Evolutionary conservation across 2,888 invertebrate genomes (phyloP).

Genomic region (Eupithecia subumbrata): DNA sequence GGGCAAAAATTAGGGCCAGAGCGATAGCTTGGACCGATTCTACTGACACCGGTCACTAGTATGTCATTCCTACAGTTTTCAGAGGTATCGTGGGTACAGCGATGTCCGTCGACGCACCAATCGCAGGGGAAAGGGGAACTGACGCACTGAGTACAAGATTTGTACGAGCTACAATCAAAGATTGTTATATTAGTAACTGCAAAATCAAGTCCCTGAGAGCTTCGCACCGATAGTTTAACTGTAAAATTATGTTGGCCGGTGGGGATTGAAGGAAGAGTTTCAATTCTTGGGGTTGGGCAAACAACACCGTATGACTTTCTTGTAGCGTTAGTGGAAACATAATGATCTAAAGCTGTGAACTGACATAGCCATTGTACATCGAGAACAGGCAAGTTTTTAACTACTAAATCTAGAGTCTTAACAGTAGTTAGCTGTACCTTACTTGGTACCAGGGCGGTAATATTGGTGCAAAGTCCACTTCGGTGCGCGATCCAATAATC

Average conservation of each 20-base stretch:
- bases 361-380: slow-evolving; percentile 96
- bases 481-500: slow-evolving; percentile 98
- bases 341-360: slow-evolving; percentile 95
- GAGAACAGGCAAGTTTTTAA: slow-evolving; percentile 97
- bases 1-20: slow-evolving; percentile 98
- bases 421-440: slow-evolving; percentile 97
- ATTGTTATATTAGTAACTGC: slow-evolving; percentile 99
- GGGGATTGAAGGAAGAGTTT: slow-evolving; percentile 95
- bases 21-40: slow-evolving; percentile 95
- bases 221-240: slow-evolving; percentile 96
- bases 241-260: slow-evolving; percentile 97
- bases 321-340: slow-evolving; percentile 95
- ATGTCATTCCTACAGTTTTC: slow-evolving; percentile 98
- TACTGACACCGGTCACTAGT: slow-evolving; percentile 94
- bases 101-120: slow-evolving; percentile 98
- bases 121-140: slow-evolving; percentile 99
- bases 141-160: slow-evolving; percentile 97
- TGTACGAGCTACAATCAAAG: slow-evolving; percentile 98
- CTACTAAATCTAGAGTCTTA: slow-evolving; percentile 94
- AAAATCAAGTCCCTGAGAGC: slow-evolving; percentile 95
- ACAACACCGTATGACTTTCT: slow-evolving; percentile 95
- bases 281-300: slow-evolving; percentile 97
- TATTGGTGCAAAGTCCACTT: slow-evolving; percentile 97
- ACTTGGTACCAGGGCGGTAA: slow-evolving; percentile 95
- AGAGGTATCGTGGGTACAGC: slow-evolving; percentile 97